Evolutionary conservation across 2,888 invertebrate genomes (phyloP).

Genomic region (Homarus gammarus): DNA sequence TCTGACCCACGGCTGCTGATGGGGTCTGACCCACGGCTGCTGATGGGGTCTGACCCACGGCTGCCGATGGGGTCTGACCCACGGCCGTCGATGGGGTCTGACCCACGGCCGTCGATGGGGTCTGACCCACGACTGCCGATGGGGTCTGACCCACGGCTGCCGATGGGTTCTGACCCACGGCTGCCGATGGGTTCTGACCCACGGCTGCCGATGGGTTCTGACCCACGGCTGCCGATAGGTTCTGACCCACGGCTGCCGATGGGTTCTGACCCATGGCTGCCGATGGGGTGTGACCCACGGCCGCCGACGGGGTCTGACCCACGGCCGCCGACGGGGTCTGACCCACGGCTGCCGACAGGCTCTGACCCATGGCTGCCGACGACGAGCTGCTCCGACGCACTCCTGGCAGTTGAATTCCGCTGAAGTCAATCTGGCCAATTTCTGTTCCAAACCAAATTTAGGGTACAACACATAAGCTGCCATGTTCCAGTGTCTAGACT

Average conservation of each 20-base stretch:
- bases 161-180: too few species aligned
- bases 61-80: neutral
- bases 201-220: neutral
- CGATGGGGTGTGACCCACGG: neutral
- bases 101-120: too few species aligned
- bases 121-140: neutral
- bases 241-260: too few species aligned
- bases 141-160: too few species aligned
- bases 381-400: neutral
- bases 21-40: neutral
- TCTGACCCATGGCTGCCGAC: neutral
- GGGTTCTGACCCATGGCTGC: too few species aligned
- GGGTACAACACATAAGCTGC: neutral
- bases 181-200: neutral
- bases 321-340: neutral
- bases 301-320: neutral
- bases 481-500: too few species aligned
- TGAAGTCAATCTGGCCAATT: constrained; percentile 86
- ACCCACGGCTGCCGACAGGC: too few species aligned
- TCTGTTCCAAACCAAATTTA: constrained; percentile 43
- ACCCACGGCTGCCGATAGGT: neutral
- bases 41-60: constrained; percentile 5
- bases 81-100: neutral
- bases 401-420: constrained; percentile 88
- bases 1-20: too few species aligned